Evolutionary conservation across 2,888 invertebrate genomes (phyloP).

Genomic region (Coenonympha arcania): DNA sequence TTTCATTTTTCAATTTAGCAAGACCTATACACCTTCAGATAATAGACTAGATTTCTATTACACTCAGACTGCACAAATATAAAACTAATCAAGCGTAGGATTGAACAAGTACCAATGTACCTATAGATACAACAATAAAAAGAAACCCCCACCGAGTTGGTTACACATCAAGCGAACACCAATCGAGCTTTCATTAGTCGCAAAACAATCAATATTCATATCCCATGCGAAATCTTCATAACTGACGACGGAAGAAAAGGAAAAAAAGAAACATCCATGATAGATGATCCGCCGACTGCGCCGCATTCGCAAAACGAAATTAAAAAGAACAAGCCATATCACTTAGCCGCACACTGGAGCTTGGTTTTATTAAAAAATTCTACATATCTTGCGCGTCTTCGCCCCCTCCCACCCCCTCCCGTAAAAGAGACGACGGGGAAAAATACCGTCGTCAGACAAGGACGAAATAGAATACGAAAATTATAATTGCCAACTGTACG

Average conservation of each 20-base stretch:
- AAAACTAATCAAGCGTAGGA: conserved; percentile 2
- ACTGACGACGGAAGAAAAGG: conserved; percentile 24
- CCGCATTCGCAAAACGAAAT: conserved; percentile 67
- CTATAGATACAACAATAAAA: conserved; percentile 1
- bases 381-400: conserved; percentile 72
- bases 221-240: conserved; percentile 71
- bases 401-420: conserved; percentile 54
- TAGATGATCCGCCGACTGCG: conserved; percentile 62
- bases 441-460: conserved; percentile 59
- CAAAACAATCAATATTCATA: conserved; percentile 72
- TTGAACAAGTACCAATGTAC: not conserved
- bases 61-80: not conserved
- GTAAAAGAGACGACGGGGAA: conserved; percentile 53
- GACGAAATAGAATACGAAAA: conserved; percentile 63
- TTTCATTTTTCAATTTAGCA: no score
- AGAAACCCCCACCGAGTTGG: conserved; percentile 37
- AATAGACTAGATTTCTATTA: not conserved
- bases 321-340: conserved; percentile 75
- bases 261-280: conserved; percentile 47
- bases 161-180: conserved; percentile 64
- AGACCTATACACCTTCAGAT: no score
- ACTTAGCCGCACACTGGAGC: conserved; percentile 72
- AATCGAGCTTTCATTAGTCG: conserved; percentile 69
- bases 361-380: conserved; percentile 72
- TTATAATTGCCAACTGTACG: conserved; percentile 74